A percentile compares a stretch with the other conserved stretches of the same genome.
phyloP scores from a whole-genome alignment of 2,113 vertebrate genomes.

The Haemorhous mexicanus region DNA sequence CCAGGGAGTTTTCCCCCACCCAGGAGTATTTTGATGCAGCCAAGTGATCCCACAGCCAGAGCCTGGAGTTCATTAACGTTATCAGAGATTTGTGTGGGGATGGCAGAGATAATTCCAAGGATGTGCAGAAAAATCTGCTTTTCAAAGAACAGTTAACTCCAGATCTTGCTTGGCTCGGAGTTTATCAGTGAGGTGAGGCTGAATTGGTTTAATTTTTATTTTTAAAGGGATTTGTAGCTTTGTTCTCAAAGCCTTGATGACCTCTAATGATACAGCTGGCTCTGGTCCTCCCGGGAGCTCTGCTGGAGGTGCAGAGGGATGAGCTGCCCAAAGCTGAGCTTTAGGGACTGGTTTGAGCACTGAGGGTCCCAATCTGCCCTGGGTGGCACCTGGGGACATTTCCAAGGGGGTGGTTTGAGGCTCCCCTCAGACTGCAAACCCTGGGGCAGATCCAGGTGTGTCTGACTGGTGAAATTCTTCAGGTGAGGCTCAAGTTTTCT shows the following conservation, averaged over 20 bases:
- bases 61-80: background rate
- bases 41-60: background rate
- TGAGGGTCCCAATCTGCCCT: background rate
- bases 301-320: background rate
- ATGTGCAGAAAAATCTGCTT: background rate
- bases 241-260: background rate
- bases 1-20: background rate
- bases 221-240: background rate
- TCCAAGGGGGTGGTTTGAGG: background rate
- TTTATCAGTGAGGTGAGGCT: background rate
- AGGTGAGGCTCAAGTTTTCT: no score
- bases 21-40: rapidly evolving
- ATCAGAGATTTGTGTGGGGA: background rate
- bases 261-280: background rate
- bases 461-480: no score
- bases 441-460: background rate
- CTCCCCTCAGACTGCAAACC: background rate
- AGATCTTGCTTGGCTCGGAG: background rate
- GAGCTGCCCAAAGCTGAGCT: background rate
- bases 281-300: background rate
- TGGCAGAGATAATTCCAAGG: background rate
- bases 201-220: background rate
- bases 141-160: background rate
- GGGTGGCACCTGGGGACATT: background rate
- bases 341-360: background rate